Evolutionary conservation across 2,797 vertebrate genomes (phyloP).

Genomic region (Labroides dimidiatus): DNA sequence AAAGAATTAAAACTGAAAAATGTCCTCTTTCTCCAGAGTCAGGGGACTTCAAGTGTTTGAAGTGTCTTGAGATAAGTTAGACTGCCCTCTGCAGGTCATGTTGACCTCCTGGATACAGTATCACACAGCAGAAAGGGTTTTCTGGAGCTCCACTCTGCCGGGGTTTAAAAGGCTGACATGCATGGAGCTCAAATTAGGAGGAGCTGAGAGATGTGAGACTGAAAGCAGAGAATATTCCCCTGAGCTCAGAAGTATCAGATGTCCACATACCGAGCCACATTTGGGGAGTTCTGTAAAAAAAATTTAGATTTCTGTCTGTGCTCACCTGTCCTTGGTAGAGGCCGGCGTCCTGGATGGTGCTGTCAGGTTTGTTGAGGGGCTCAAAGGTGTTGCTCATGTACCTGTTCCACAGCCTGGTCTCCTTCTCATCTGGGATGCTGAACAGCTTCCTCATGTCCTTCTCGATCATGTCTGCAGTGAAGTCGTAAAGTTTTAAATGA

Average conservation of each 20-base stretch:
- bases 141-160: background rate
- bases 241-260: no score
- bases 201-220: no score
- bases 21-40: background rate
- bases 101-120: background rate
- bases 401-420: constrained; percentile 98
- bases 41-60: background rate
- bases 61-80: constrained; percentile 1
- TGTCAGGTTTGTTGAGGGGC: constrained; percentile 97
- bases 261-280: constrained; percentile 16
- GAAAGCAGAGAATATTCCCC: no score
- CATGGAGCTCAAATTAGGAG: no score
- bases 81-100: constrained; percentile 25
- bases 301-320: background rate
- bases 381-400: constrained; percentile 99
- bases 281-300: constrained; percentile 1
- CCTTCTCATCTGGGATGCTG: constrained; percentile 96
- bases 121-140: background rate
- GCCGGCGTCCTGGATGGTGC: constrained; percentile 98
- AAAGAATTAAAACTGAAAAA: background rate
- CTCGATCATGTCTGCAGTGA: constrained; percentile 91
- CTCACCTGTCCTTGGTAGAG: constrained; percentile 98
- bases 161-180: background rate
- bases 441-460: constrained; percentile 98
- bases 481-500: background rate